Base-by-base conservation (phyloP, 1,140 invertebrate species). In the Meloidogyne chitwoodi region DNA sequence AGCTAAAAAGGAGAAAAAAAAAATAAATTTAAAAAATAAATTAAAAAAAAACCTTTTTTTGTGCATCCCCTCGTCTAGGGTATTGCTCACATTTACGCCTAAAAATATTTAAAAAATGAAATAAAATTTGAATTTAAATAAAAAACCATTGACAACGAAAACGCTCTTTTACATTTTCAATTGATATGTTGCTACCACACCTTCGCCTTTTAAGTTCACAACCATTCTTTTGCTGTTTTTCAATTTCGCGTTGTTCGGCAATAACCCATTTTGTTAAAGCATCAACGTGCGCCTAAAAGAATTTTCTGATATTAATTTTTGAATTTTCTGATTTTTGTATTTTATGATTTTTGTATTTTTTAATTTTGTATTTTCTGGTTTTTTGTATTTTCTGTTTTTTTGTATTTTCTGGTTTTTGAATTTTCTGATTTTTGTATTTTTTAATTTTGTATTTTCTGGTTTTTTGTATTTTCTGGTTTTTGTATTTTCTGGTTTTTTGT, bases 21-120 rank as follows among this genome's bases (percentile, higher is more conserved):
- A 71, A 56, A 48, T 44, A 6, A 3, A 8, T 38, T 38, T 8
- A 38, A 38, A 38, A 6, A 38, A 38, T 38, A 8, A 38, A 38
- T 8, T 38, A 38, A 38, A 38, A 38, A 31, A 34, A 29, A n/a
- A 71, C 69, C 70, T 72, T 72, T 61, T 72, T 72, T 62, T 72
- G 70, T 4, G 70, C 70, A 63, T 72, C 70, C 11, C 70, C 70
- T 2, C 70, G 70, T 12, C 70, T 34, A 56, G 70, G 38, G 3
- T 26, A 56, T 63, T 48, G 38, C 12, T 48, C 56, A 31, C 70
- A 72, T 62, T 72, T 72, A 29, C 56, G 70, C 70, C 70, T 63
- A 56, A 72, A 48, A 19, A 14, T 44, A 11, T n/a, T n/a, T 48
- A 2, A 72, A 72, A 31, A 29, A 63, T 62, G 22, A 56, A 22